Evolutionary conservation across 2,888 invertebrate genomes (phyloP), one percentile per base, ranked within the genome.

Genomic region (Artemia sinica): DNA sequence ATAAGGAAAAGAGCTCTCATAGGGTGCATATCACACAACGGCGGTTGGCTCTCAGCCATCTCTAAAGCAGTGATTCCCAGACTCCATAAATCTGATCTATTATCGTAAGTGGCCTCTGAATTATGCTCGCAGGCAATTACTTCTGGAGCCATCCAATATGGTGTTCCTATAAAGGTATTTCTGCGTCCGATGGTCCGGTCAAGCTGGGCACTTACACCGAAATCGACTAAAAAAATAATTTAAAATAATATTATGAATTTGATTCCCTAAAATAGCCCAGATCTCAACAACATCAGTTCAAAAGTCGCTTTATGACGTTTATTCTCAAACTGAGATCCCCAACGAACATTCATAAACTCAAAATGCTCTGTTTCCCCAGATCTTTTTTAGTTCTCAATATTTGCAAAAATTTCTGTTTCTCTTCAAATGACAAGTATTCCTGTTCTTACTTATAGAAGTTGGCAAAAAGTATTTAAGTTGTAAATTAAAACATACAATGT

Each of bases 71-170:
- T 98, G 76, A 99, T 99, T 76, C 97, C 91, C 73, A 90, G 82
- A 67, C 89, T 90, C 90, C 90, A 91, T 72, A 91, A 82, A 80
- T 91, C 91, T 75, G 89, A 90, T 75, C 91, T 86, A 82, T 96
- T 96, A 81, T 99, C 98, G 77, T 99, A 99, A 28, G 98, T 99
- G 71, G 98, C 97, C 78, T 98, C 97, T 67, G 96, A 94, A 81
- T 98, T 98, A 80, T 98, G 97, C 81, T 99, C 98, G 80, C 98
- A 99, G 70, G 97, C 98, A 76, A 98, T 98, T 67, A 97, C 97
- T 83, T 97, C 97, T 4, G 96, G 97, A 63, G 96, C 96, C 97
- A 97, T 97, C 93, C 93, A 93, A 78, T 93, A 93, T 10, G 92
- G 93, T 18, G 93, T 93, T 73, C 98, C 98, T 76, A 99, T 98